These are phyloP conservation scores for Encarsia formosa DNA, from an alignment of 2,888 invertebrate species.

Conservation along the genomic window DNA sequence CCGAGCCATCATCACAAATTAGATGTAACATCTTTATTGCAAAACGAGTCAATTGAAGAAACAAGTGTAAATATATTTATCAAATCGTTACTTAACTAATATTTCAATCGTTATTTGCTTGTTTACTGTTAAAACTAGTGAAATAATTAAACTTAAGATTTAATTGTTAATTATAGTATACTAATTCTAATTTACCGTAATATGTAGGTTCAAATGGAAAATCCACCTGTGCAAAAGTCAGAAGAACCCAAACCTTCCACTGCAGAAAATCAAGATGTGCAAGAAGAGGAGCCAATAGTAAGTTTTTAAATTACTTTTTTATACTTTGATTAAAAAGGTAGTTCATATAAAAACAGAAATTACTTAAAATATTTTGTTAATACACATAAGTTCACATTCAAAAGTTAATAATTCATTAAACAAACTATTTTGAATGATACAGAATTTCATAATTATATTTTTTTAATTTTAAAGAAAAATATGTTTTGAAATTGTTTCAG, in stretches of 20 bases:
- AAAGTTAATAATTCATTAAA: background rate
- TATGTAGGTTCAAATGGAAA: slow-evolving; percentile 46
- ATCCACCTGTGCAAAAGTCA: slow-evolving; percentile 32
- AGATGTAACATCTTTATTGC: slow-evolving; percentile 78
- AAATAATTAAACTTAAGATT: background rate
- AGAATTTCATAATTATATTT: background rate
- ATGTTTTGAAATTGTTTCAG: slow-evolving; percentile 33
- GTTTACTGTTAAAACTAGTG: background rate
- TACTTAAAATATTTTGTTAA: background rate
- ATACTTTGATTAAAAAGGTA: too few relatives aligned
- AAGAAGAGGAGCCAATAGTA: too few relatives aligned
- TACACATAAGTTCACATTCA: background rate
- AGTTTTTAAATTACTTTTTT: too few relatives aligned
- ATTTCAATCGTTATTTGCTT: too few relatives aligned
- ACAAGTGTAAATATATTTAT: slow-evolving; percentile 52
- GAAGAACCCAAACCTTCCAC: too few relatives aligned
- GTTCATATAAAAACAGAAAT: too few relatives aligned
- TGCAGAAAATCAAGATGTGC: slow-evolving; percentile 7
- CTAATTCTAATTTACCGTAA: slow-evolving; percentile 3
- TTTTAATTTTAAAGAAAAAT: too few relatives aligned
- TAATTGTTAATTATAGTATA: slow-evolving; percentile 1
- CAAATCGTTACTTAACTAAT: too few relatives aligned
- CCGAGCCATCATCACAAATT: slow-evolving; percentile 77
- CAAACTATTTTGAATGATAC: background rate
- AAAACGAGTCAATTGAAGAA: slow-evolving; percentile 77